phyloP scores from a whole-genome alignment of 2,888 invertebrate genomes.

The Pterobdella sp. region DNA sequence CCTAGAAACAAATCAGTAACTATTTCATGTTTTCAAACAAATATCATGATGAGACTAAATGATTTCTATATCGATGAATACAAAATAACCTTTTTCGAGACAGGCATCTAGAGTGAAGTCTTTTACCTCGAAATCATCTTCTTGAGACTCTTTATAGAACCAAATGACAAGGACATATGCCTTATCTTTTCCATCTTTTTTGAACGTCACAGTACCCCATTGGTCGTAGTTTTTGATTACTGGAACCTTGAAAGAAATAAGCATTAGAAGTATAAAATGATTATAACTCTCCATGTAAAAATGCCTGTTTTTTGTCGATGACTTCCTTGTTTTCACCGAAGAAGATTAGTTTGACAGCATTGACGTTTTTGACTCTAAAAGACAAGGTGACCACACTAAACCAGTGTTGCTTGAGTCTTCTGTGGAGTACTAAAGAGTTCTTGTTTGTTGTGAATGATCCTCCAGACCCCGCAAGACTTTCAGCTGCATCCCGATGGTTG shows the following conservation, averaged over 20 bases:
- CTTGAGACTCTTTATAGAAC: not conserved
- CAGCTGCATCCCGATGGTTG: not conserved
- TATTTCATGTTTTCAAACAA: too few species aligned
- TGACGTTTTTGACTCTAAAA: not conserved
- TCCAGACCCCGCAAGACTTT: not conserved
- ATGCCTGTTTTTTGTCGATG: not conserved
- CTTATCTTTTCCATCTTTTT: not conserved
- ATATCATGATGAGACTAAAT: too few species aligned
- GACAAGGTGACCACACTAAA: not conserved
- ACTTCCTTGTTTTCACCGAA: not conserved
- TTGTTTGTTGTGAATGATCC: not conserved
- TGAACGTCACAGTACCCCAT: not conserved
- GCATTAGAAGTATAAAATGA: not conserved
- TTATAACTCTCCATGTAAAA: not conserved
- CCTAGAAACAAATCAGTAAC: too few species aligned
- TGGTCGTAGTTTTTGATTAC: not conserved
- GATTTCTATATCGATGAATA: too few species aligned
- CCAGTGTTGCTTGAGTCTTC: not conserved
- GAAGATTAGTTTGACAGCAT: not conserved
- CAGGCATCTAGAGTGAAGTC: constrained; percentile 24
- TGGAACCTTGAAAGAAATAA: not conserved
- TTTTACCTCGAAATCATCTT: not conserved
- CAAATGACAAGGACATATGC: not conserved
- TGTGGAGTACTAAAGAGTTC: not conserved
- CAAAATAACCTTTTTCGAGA: constrained; percentile 11